Conservation (phyloP, 2,113 vertebrate genomes). For the Ptilonorhynchus violaceus region DNA sequence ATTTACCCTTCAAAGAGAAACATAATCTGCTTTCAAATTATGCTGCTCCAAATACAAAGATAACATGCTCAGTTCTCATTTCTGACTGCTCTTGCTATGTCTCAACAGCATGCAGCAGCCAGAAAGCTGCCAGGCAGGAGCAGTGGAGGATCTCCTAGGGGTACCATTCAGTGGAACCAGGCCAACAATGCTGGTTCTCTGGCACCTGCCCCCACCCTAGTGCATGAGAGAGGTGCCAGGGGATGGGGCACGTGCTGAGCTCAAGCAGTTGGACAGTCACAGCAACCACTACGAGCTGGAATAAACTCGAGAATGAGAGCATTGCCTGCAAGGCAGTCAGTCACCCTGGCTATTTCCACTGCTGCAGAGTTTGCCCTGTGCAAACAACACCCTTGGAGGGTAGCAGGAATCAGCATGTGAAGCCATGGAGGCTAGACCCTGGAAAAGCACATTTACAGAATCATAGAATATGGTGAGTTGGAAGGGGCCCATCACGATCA, state of each 20-base stretch:
- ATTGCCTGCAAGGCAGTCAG: not conserved
- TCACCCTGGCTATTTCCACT: not conserved
- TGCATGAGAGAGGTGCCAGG: not conserved
- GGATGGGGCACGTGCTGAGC: fast-evolving
- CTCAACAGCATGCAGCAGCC: conserved; percentile 29
- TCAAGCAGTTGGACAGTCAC: not conserved
- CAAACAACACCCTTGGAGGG: not conserved
- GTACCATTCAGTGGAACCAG: not conserved
- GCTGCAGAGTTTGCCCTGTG: not conserved
- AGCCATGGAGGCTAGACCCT: not conserved
- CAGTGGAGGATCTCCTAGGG: not conserved
- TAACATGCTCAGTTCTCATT: conserved; percentile 32
- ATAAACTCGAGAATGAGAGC: not conserved
- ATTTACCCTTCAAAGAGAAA: conserved; percentile 54
- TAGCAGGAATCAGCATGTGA: not conserved
- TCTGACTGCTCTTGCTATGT: conserved; percentile 8
- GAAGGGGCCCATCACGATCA: not conserved
- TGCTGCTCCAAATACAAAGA: conserved; percentile 37
- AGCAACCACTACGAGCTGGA: not conserved
- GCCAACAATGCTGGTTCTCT: not conserved
- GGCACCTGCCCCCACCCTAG: not conserved
- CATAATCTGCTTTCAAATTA: conserved; percentile 54
- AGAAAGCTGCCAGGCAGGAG: conserved; percentile 4
- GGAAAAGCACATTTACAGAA: not conserved
- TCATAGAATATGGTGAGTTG: not conserved